Evolutionary conservation across 2,113 vertebrate species (phyloP), one percentile per base, ranked within the genome.

Genomic region (Cebus imitator): DNA sequence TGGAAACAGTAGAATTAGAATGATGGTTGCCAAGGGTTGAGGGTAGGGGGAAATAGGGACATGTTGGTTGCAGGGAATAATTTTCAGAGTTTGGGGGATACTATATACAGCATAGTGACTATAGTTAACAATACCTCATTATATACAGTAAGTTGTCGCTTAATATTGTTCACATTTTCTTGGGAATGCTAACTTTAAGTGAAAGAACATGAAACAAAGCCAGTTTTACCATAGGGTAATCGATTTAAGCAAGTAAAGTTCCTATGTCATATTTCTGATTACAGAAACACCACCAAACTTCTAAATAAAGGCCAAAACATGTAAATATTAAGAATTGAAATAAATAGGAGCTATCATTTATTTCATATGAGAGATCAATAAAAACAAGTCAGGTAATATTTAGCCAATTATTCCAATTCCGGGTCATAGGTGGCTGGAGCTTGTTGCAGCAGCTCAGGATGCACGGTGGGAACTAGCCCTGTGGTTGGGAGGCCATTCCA

Each of bases 41-140:
- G 2, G 2, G 12, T 3, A n/a, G 2, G 16, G 5, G 0, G 0
- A 58, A 20, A 37, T 68, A 14, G 3, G 14, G 5, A 45, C 1
- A 37, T 78, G 6, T 84, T 78, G 37, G 2, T 25, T n/a, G 17
- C 50, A 40, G 27, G 23, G 20, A 35, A 61, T 3, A 57, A 72
- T 5, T 70, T 79, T 90, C 11, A 61, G 52, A 52, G 16, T 52
- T 52, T 52, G 64, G 25, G 0, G 37, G 61, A 64, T 48, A 2
- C 93, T 40, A 48, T 32, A 2, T 25, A 79, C 1, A 68, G 5
- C 5, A 17, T 32, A 21, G 1, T 50, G 37, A 45, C 4, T 58
- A 13, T 11, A 13, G 2, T 40, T 40, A 84, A 35, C 6, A 13
- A n/a, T 18, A 57, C 4, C 50, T 4, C 25, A 35, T 43, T 64